phyloP scores from a whole-genome alignment of 2,797 vertebrate species.

The Triplophysa yarkandensis region DNA sequence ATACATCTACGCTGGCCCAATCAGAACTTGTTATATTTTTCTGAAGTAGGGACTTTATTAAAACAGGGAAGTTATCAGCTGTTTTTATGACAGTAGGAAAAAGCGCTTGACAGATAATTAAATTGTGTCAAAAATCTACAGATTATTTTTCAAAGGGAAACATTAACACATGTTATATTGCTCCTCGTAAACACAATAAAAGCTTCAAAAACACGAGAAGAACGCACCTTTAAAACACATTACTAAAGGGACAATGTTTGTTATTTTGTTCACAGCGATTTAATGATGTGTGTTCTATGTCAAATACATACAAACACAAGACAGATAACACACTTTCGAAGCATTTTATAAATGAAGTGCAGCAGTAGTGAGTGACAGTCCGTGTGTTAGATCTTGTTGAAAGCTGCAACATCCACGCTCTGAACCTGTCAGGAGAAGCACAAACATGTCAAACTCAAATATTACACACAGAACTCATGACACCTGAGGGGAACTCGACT shows the following conservation, averaged over 20 bases:
- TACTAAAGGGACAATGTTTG: background rate
- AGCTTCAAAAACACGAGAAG: no score
- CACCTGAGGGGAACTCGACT: slow-evolving; percentile 64
- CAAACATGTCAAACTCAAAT: background rate
- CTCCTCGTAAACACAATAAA: no score
- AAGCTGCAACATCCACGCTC: slow-evolving; percentile 94
- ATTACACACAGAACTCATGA: background rate
- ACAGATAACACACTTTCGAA: slow-evolving; percentile 26
- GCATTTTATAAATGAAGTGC: slow-evolving; percentile 39
- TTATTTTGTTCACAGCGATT: background rate
- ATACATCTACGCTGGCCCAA: no score
- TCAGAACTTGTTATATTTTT: no score
- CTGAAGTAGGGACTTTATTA: no score
- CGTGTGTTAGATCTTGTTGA: slow-evolving; percentile 65
- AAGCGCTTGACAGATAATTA: no score
- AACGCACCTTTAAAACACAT: background rate
- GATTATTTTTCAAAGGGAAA: no score
- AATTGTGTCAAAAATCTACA: no score
- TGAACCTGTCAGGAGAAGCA: slow-evolving; percentile 83
- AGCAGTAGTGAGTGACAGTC: slow-evolving; percentile 20
- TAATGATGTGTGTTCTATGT: background rate
- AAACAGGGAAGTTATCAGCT: no score
- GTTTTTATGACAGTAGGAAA: no score
- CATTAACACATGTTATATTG: no score
- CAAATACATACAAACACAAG: background rate